Percentiles rank a stretch among this genome's conserved stretches.
phyloP scores from a whole-genome alignment of 2,888 invertebrate species.

The Halictus ligatus region DNA sequence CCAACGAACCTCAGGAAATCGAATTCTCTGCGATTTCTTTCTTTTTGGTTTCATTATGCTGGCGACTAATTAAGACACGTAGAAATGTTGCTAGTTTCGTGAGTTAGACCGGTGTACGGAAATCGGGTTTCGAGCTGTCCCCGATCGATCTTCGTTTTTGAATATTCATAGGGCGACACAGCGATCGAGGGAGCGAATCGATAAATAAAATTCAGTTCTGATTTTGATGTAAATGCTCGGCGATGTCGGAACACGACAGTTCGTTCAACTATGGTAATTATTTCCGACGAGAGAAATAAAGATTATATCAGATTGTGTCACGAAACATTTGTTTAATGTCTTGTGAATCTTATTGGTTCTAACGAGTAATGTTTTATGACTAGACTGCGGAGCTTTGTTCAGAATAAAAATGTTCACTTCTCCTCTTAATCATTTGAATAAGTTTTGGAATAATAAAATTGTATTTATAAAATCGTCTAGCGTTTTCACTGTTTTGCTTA shows the following conservation, averaged over 20 bases:
- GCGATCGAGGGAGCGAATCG: not conserved
- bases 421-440: too few relatives aligned
- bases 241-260: not conserved
- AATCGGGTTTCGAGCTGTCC: not conserved
- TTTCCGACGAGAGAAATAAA: not conserved
- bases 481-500: too few relatives aligned
- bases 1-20: not conserved
- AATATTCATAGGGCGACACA: slow-evolving; percentile 38
- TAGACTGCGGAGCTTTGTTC: too few relatives aligned
- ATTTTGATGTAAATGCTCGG: not conserved
- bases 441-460: too few relatives aligned
- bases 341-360: not conserved
- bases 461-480: too few relatives aligned
- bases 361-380: too few relatives aligned
- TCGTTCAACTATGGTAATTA: not conserved
- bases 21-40: not conserved
- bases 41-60: not conserved
- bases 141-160: slow-evolving; percentile 18
- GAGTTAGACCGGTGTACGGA: not conserved
- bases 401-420: too few relatives aligned
- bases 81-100: not conserved
- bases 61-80: slow-evolving; percentile 34
- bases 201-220: not conserved
- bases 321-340: not conserved
- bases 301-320: not conserved